Evolutionary conservation across 2,113 vertebrate genomes (phyloP).

Genomic region (Planiliza haematocheilus): DNA sequence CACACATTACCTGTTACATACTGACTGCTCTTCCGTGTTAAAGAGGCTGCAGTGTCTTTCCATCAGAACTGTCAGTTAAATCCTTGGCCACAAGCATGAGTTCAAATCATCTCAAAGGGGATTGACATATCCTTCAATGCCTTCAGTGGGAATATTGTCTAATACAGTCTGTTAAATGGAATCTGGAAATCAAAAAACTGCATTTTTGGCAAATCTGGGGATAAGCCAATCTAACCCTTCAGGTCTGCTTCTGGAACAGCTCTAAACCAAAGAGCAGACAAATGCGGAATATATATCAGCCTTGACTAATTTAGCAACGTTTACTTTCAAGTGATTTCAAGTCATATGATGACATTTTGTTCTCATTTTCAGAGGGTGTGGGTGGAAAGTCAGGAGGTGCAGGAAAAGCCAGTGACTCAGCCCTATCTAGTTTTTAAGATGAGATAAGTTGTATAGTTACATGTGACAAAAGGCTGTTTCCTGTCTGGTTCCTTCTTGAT

Average conservation of each 20-base stretch:
- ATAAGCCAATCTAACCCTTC: not conserved
- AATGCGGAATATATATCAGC: no score
- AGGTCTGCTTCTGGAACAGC: conserved; percentile 5
- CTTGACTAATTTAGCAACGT: not conserved
- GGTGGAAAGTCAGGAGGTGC: conserved; percentile 14
- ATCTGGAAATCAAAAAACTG: not conserved
- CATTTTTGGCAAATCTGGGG: not conserved
- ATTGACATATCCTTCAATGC: not conserved
- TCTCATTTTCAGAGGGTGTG: not conserved
- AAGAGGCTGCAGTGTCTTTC: conserved; percentile 8
- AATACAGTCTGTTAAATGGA: not conserved
- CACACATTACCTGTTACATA: no score
- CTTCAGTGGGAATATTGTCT: conserved; percentile 28
- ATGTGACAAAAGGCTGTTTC: not conserved
- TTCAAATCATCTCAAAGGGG: conserved; percentile 10
- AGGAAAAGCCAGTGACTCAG: conserved; percentile 7
- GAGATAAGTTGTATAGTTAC: not conserved
- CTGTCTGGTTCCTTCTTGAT: not conserved
- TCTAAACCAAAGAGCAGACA: not conserved
- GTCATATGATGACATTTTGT: not conserved
- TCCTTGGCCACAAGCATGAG: conserved; percentile 6
- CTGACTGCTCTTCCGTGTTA: no score
- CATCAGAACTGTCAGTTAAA: conserved; percentile 11
- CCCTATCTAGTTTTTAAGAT: not conserved
- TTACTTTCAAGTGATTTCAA: not conserved